phyloP scores from a whole-genome alignment of 2,797 vertebrate species.

The Acanthopagrus latus region DNA sequence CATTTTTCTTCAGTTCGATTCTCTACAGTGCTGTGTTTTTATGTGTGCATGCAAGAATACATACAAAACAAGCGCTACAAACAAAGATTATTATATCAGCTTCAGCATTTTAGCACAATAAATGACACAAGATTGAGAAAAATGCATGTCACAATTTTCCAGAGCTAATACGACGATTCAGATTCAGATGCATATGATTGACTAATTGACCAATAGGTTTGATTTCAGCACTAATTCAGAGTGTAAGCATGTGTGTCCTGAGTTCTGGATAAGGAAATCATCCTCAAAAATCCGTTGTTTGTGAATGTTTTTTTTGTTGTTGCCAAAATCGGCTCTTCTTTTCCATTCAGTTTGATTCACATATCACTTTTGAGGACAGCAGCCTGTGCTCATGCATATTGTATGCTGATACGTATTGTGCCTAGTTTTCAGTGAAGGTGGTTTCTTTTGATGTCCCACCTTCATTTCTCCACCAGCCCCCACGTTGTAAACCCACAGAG shows the following conservation, averaged over 20 bases:
- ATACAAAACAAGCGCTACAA: not conserved
- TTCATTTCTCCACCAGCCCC: slow-evolving; percentile 8
- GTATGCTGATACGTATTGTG: slow-evolving; percentile 2
- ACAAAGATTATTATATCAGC: not conserved
- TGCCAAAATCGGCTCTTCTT: not conserved
- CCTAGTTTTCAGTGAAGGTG: not conserved
- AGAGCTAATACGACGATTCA: not conserved
- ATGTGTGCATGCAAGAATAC: not conserved
- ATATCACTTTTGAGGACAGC: not conserved
- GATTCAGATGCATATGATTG: not conserved
- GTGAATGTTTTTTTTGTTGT: not conserved
- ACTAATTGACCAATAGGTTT: not conserved
- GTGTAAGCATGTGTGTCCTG: too few species aligned
- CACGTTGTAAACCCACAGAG: slow-evolving; percentile 16
- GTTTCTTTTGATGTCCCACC: slow-evolving; percentile 11
- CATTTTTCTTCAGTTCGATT: not conserved
- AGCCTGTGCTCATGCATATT: not conserved
- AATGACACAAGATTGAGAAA: not conserved
- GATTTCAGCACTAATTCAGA: not conserved
- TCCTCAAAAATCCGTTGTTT: not conserved
- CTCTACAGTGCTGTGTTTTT: not conserved
- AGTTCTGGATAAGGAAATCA: too few species aligned
- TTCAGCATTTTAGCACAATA: not conserved
- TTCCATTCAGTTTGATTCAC: not conserved
- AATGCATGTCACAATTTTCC: not conserved